These are phyloP conservation scores for Actias luna DNA, from an alignment of 2,888 invertebrate genomes.

Conservation along the genomic window DNA sequence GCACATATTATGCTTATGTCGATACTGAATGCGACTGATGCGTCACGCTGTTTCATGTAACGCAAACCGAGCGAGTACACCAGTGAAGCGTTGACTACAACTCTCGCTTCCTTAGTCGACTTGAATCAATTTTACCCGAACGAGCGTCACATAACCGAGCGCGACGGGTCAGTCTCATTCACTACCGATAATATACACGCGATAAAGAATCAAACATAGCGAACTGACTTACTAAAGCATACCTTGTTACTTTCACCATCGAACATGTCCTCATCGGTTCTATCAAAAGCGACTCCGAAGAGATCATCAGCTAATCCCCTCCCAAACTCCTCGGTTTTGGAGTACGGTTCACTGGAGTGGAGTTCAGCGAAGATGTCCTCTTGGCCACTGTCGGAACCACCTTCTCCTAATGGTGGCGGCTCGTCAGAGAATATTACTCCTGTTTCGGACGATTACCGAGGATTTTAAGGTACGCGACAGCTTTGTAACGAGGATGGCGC, in stretches of 20 bases:
- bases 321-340: constrained; percentile 26
- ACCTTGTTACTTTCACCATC: neutral
- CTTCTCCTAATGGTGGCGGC: constrained; percentile 75
- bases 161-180: no score
- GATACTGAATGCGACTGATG: no score
- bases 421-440: constrained; percentile 78
- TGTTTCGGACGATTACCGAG: constrained; percentile 24
- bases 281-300: constrained; percentile 32
- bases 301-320: constrained; percentile 38
- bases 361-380: constrained; percentile 65
- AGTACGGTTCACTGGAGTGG: constrained; percentile 43
- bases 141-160: no score
- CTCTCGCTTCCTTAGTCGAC: no score
- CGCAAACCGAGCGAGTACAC: no score
- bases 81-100: no score
- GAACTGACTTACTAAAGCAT: neutral
- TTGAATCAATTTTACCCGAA: no score
- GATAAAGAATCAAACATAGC: neutral
- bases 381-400: constrained; percentile 38
- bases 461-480: no score
- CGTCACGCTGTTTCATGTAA: no score
- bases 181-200: no score
- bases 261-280: constrained; percentile 27
- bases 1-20: no score
- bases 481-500: no score